These are phyloP conservation scores for Ciconia nigra DNA, from an alignment of 2,797 vertebrate genomes.

Conservation along the genomic window DNA sequence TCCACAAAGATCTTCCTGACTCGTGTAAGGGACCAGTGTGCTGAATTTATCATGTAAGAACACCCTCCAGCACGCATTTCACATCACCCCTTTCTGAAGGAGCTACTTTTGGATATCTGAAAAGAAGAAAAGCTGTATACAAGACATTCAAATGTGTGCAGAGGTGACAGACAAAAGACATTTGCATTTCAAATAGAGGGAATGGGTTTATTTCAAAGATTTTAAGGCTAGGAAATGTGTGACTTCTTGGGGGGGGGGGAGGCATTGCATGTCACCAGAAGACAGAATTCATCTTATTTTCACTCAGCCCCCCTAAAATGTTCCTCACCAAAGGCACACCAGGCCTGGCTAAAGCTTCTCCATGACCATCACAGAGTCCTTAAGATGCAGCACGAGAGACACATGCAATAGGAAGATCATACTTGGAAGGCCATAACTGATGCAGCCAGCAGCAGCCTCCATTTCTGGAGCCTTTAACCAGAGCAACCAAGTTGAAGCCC, in stretches of 20 bases:
- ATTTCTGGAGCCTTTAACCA: not conserved
- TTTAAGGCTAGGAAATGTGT: not conserved
- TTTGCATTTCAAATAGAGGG: not conserved
- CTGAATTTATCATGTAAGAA: not conserved
- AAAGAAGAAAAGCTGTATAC: not conserved
- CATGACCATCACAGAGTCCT: not conserved
- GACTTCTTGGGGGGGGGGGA: rapidly evolving
- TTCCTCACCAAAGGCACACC: not conserved
- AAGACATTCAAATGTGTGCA: not conserved
- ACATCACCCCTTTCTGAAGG: not conserved
- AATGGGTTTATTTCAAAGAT: not conserved
- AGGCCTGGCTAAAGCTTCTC: not conserved
- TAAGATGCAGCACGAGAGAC: not conserved
- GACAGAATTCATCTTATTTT: not conserved
- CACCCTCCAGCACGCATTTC: not conserved
- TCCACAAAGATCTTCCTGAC: not conserved
- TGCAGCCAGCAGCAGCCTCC: not conserved
- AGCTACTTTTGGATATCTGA: not conserved
- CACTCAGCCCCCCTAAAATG: not conserved
- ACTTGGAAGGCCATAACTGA: not conserved
- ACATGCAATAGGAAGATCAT: not conserved
- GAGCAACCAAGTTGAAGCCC: not conserved
- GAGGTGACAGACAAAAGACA: not conserved
- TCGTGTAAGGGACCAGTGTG: not conserved
- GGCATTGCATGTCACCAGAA: not conserved